These are phyloP conservation scores for Eumaeus atala DNA, from an alignment of 1,140 invertebrate species.

Conservation along the genomic window DNA sequence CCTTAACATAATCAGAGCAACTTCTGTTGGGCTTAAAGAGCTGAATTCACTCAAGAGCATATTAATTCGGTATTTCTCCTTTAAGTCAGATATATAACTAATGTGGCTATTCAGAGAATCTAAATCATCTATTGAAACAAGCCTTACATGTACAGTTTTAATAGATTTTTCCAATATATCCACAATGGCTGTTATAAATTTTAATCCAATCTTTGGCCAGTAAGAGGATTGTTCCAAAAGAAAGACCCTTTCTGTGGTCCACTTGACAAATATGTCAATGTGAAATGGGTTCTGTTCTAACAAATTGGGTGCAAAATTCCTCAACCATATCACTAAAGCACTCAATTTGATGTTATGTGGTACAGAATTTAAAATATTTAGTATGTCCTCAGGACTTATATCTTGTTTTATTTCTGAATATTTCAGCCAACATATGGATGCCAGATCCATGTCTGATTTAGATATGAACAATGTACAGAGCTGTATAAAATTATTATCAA, in stretches of 20 bases:
- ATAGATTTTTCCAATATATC: slow-evolving; percentile 49
- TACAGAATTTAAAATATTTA: slow-evolving; percentile 51
- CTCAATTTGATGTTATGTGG: slow-evolving; percentile 57
- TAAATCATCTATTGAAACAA: slow-evolving; percentile 59
- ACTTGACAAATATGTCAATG: slow-evolving; percentile 62
- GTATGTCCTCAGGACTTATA: slow-evolving; percentile 37
- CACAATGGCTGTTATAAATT: slow-evolving; percentile 56
- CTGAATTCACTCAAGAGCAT: slow-evolving; percentile 59
- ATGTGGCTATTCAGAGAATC: slow-evolving; percentile 54
- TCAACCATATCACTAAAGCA: slow-evolving; percentile 56
- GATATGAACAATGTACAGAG: slow-evolving; percentile 51
- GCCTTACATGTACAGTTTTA: slow-evolving; percentile 53
- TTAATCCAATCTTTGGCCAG: slow-evolving; percentile 66
- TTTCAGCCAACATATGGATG: slow-evolving; percentile 63
- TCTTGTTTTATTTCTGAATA: slow-evolving; percentile 45
- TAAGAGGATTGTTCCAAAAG: slow-evolving; percentile 55
- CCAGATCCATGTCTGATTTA: slow-evolving; percentile 58
- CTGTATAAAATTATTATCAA: slow-evolving; percentile 43
- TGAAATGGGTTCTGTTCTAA: slow-evolving; percentile 59
- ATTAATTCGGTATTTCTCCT: slow-evolving; percentile 65
- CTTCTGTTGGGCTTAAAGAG: slow-evolving; percentile 50
- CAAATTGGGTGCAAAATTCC: slow-evolving; percentile 50
- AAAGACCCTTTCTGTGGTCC: slow-evolving; percentile 60
- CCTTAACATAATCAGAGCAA: slow-evolving; percentile 57
- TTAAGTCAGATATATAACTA: slow-evolving; percentile 54